A percentile compares a stretch with the other conserved stretches of the same genome.
Conservation (phyloP, 1,140 invertebrate species). For the Ceratosolen fusciceps region DNA sequence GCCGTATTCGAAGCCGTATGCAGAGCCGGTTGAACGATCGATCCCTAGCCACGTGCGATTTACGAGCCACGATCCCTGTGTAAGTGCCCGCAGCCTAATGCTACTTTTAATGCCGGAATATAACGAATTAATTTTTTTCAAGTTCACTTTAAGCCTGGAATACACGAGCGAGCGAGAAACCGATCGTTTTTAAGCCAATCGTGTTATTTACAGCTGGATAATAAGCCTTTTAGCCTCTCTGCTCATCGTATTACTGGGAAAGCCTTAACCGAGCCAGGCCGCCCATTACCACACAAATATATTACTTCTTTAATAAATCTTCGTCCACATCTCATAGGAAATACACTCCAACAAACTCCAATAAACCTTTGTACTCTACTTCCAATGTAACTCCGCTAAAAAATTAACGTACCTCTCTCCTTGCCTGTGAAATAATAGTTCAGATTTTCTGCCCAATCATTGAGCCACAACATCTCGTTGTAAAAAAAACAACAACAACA, state of each 20-base stretch:
- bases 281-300: background rate
- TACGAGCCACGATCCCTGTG: conserved; percentile 18
- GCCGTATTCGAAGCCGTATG: no score
- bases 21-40: background rate
- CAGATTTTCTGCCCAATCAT: no score
- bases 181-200: conserved; percentile 1
- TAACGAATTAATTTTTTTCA: conserved; percentile 18
- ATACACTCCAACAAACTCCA: background rate
- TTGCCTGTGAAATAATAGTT: no score
- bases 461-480: no score
- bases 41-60: conserved; percentile 31
- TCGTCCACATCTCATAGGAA: no score
- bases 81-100: conserved; percentile 15
- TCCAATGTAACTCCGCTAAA: background rate
- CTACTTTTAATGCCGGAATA: conserved; percentile 26
- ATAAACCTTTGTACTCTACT: no score
- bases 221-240: background rate
- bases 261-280: no score
- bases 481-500: no score
- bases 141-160: background rate
- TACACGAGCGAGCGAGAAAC: conserved; percentile 16
- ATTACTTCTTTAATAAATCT: no score
- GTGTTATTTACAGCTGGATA: conserved; percentile 15
- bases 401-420: no score
- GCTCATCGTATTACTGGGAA: background rate